Conservation (phyloP, 1,140 invertebrate genomes). For the Drosophila varians region DNA sequence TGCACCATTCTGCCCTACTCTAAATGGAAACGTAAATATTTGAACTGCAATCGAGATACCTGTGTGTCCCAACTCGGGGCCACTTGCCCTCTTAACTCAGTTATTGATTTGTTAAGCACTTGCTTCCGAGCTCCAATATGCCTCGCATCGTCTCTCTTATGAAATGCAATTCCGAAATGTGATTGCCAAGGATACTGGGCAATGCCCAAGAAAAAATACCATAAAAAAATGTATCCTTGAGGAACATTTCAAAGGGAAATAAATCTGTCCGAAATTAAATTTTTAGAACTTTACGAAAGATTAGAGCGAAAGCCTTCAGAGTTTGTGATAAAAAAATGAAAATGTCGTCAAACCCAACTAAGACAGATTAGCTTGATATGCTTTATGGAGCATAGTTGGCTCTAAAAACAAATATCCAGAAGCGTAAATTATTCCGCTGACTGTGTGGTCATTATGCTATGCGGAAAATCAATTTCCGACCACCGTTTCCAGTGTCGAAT, state of each 20-base stretch:
- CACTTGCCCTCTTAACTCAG: conserved; percentile 14
- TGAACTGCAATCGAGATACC: conserved; percentile 60
- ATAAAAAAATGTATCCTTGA: not conserved
- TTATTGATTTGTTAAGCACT: conserved; percentile 69
- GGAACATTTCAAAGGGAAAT: conserved; percentile 3
- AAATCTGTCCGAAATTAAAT: conserved; percentile 19
- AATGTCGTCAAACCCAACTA: not conserved
- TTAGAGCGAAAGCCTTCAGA: not conserved
- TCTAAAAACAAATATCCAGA: not conserved
- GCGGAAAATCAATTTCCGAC: conserved; percentile 20
- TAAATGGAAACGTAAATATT: conserved; percentile 78
- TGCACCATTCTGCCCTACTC: no score
- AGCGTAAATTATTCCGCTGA: not conserved
- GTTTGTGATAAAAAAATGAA: conserved; percentile 2
- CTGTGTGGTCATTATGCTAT: not conserved
- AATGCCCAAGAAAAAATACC: no score
- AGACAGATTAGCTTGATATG: not conserved
- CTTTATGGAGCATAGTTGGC: not conserved
- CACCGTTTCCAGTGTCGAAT: conserved; percentile 22
- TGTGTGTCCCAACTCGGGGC: conserved; percentile 19
- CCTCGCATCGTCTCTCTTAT: conserved; percentile 27
- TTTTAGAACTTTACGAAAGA: conserved; percentile 10
- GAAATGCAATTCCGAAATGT: conserved; percentile 44
- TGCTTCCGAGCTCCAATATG: conserved; percentile 27
- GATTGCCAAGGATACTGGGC: conserved; percentile 20